phyloP scores from a whole-genome alignment of 2,888 invertebrate species.

The Geotrupes spiniger region DNA sequence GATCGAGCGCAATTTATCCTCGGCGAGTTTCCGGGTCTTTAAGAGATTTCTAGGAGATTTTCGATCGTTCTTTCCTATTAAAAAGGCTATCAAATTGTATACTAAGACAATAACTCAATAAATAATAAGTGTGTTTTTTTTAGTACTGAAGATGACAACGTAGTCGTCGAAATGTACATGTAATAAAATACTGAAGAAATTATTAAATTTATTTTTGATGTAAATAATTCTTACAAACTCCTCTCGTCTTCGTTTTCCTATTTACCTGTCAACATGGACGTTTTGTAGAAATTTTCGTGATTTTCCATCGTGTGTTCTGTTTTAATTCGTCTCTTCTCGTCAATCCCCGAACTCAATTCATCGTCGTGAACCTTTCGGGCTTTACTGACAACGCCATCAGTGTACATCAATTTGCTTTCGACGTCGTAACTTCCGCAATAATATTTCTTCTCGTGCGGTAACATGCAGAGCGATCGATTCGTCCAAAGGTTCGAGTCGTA shows the following conservation, averaged over 20 bases:
- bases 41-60: constrained; percentile 55
- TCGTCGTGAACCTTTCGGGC: constrained; percentile 13
- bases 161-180: too few relatives aligned
- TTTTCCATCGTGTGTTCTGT: constrained; percentile 13
- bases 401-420: constrained; percentile 7
- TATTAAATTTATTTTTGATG: too few relatives aligned
- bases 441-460: constrained; percentile 13
- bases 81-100: too few relatives aligned
- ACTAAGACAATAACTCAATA: too few relatives aligned
- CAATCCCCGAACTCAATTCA: constrained; percentile 4
- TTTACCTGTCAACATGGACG: constrained; percentile 31
- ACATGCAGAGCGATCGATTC: constrained; percentile 25
- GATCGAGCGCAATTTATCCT: constrained; percentile 36
- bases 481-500: constrained; percentile 26
- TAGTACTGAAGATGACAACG: too few relatives aligned
- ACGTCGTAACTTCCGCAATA: constrained; percentile 20
- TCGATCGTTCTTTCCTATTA: constrained; percentile 48
- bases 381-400: constrained; percentile 4
- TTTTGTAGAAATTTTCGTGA: constrained; percentile 23
- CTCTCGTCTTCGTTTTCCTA: too few relatives aligned
- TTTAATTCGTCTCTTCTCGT: constrained; percentile 3
- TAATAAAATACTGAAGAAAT: too few relatives aligned
- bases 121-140: too few relatives aligned
- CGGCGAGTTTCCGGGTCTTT: constrained; percentile 31
- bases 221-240: too few relatives aligned